phyloP scores from a whole-genome alignment of 2,888 invertebrate genomes.

The Stegana nigrithorax region DNA sequence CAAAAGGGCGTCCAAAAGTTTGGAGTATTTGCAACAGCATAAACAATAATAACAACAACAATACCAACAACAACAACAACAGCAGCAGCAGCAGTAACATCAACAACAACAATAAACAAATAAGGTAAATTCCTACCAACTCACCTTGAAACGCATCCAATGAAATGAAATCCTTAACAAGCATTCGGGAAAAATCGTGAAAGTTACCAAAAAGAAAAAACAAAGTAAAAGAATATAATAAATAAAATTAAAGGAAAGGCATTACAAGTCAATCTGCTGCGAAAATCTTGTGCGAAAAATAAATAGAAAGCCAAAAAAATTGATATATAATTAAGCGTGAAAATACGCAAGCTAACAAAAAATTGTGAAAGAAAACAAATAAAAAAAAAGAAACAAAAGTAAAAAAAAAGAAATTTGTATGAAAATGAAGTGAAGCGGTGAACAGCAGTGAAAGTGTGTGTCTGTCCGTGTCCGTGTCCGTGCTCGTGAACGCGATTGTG shows the following conservation, averaged over 20 bases:
- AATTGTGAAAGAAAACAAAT: not conserved
- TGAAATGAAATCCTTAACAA: too few relatives aligned
- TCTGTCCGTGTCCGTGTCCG: too few relatives aligned
- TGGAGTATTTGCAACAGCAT: slow-evolving; percentile 11
- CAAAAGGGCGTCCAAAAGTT: slow-evolving; percentile 22
- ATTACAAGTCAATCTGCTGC: too few relatives aligned
- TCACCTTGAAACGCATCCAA: slow-evolving; percentile 36
- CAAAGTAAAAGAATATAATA: not conserved
- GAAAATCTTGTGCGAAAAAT: not conserved
- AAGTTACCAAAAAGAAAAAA: not conserved
- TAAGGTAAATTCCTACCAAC: slow-evolving; percentile 22
- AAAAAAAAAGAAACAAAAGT: not conserved
- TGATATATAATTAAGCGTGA: not conserved
- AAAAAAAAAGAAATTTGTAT: not conserved
- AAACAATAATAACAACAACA: not conserved
- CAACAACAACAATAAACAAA: not conserved
- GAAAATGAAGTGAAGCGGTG: not conserved
- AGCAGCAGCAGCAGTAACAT: not conserved
- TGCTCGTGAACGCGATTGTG: too few relatives aligned
- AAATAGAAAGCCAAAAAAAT: not conserved
- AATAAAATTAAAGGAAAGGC: not conserved
- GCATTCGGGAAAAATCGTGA: too few relatives aligned
- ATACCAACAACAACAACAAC: not conserved
- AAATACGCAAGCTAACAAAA: not conserved
- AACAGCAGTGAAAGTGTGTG: not conserved